Evolutionary conservation across 2,113 vertebrate genomes (phyloP).

Genomic region (Tragelaphus scriptus): DNA sequence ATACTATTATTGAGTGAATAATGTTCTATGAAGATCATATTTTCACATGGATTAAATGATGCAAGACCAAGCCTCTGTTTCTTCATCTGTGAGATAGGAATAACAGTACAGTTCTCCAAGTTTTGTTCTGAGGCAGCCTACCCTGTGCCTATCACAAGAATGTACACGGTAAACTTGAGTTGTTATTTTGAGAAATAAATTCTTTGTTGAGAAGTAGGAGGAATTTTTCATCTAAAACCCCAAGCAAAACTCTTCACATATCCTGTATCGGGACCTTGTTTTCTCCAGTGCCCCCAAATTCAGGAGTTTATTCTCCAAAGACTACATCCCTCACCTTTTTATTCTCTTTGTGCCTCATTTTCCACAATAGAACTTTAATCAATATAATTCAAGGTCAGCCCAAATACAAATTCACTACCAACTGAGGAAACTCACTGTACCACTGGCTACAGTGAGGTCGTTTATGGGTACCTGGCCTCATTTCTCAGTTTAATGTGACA

Average conservation of each 20-base stretch:
- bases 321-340: not conserved
- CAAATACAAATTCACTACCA: not conserved
- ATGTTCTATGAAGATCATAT: not conserved
- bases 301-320: not conserved
- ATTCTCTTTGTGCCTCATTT: not conserved
- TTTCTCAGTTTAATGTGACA: slow-evolving; percentile 2
- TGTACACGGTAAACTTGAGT: not conserved
- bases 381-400: not conserved
- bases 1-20: not conserved
- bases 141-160: not conserved
- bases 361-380: not conserved
- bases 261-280: accelerated
- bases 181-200: not conserved
- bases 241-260: not conserved
- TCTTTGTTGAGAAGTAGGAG: not conserved
- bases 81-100: not conserved
- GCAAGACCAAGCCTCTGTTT: not conserved
- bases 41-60: not conserved
- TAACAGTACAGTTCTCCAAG: not conserved
- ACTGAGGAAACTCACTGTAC: not conserved
- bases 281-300: not conserved
- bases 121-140: not conserved
- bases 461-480: not conserved
- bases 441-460: not conserved
- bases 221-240: not conserved